These are phyloP conservation scores for Mormyrus iriodes DNA, from an alignment of 2,113 vertebrate genomes.

Conservation along the genomic window DNA sequence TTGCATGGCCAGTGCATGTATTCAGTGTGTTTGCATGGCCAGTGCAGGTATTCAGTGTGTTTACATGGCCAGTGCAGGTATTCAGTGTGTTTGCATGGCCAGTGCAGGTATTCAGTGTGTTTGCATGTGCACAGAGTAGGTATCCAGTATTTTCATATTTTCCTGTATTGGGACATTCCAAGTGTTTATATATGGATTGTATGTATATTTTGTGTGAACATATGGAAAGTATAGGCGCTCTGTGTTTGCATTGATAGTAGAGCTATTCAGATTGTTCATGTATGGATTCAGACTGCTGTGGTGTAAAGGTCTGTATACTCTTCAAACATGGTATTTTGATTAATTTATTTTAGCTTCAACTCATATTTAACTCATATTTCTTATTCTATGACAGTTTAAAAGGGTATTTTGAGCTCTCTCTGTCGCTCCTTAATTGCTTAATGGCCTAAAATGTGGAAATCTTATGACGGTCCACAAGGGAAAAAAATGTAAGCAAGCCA, in stretches of 20 bases:
- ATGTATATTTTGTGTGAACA: not conserved
- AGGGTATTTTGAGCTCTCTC: not conserved
- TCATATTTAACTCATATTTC: not conserved
- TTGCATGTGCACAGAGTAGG: not conserved
- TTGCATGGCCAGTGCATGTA: too few relatives aligned
- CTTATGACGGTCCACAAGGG: conserved; percentile 20
- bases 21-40: too few relatives aligned
- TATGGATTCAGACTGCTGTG: not conserved
- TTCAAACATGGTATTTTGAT: not conserved
- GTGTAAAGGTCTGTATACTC: not conserved
- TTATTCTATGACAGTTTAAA: not conserved
- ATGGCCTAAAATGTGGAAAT: conserved; percentile 20
- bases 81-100: not conserved
- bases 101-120: not conserved
- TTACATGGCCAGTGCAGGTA: not conserved
- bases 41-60: too few relatives aligned
- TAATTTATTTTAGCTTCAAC: not conserved
- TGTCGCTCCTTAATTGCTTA: conserved; percentile 15
- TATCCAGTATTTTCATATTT: not conserved
- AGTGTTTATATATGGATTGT: not conserved
- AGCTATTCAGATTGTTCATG: not conserved
- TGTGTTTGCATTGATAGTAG: not conserved
- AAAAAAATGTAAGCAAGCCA: conserved; percentile 18
- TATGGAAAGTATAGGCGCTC: not conserved
- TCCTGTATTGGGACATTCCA: not conserved